These are phyloP conservation scores for Choristoneura fumiferana DNA, from an alignment of 1,140 invertebrate genomes.

Conservation along the genomic window DNA sequence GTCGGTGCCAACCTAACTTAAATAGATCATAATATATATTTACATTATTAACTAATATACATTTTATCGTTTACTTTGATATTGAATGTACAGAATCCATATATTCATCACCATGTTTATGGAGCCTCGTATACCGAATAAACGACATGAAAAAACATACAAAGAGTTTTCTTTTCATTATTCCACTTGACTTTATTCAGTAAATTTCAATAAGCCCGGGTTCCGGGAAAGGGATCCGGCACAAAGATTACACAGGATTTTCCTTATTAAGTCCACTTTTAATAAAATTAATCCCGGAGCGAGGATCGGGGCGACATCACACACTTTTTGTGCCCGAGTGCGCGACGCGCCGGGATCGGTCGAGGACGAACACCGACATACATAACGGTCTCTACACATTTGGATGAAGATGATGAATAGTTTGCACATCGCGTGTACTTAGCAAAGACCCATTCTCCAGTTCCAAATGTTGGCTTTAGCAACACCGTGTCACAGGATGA, in stretches of 20 bases:
- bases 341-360: neutral
- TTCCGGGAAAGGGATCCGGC: neutral
- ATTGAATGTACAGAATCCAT: conserved; percentile 64
- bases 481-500: no score
- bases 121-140: conserved; percentile 64
- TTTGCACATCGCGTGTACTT: no score
- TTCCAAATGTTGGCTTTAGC: no score
- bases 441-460: no score
- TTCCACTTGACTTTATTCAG: conserved; percentile 19
- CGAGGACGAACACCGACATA: no score
- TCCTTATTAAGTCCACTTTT: no score
- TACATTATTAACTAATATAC: conserved; percentile 65
- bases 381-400: no score
- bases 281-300: no score
- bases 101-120: conserved; percentile 66
- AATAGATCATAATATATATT: conserved; percentile 67
- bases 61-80: conserved; percentile 71
- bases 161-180: conserved; percentile 36
- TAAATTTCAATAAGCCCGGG: conserved; percentile 20
- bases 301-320: neutral
- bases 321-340: neutral
- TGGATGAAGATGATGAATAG: no score
- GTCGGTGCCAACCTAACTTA: conserved; percentile 61
- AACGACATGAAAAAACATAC: conserved; percentile 47
- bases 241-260: neutral